Evolutionary conservation across 2,888 invertebrate species (phyloP), one percentile per base, ranked within the genome.

Genomic region (Leucophora obtusa): DNA sequence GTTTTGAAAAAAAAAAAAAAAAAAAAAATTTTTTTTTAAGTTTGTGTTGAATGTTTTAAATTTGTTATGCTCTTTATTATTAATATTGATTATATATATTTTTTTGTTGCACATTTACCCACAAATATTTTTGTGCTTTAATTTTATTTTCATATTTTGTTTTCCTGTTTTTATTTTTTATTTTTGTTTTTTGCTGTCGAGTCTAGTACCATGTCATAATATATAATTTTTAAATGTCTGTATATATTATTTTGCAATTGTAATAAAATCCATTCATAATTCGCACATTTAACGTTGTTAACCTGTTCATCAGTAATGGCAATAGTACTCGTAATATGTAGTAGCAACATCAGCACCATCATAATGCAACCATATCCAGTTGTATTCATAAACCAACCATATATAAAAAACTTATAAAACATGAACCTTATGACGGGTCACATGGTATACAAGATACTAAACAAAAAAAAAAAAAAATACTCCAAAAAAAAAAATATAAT

Each of bases 391-490:
- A 28, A 28, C 17, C 28, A 33, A 7, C 15, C 47, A 58, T 35
- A 50, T 60, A 79, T 70, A 63, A 63, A 28, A 60, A 51, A 5
- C 51, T 54, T 60, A 65, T 65, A 77, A 81, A 77, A 77, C 73
- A 73, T 81, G 81, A 73, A 81, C 73, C 81, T 77, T 77, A 60
- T 77, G 77, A 74, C 75, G 76, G 77, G 81, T 81, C 81, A 81
- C 81, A 81, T 70, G 73, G 62, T 81, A 63, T 50, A 74, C 53
- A 81, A 80, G 68, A 66, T 70, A 59, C 47, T 69, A 59, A 59
- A 63, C n/a, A n/a, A n/a, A n/a, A n/a, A n/a, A n/a, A n/a, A n/a
- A n/a, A n/a, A 62, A 21, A 66, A 65, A 62, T 43, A 69, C 5
- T 15, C 24, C n/a, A n/a, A n/a, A n/a, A 62, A 38, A 62, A 56